Percentiles rank a stretch among this genome's conserved stretches.
Evolutionary conservation across 37 sponge, comb jelly and placozoan genomes (phyloP).

Genomic region (Chondrosia reniformis): DNA sequence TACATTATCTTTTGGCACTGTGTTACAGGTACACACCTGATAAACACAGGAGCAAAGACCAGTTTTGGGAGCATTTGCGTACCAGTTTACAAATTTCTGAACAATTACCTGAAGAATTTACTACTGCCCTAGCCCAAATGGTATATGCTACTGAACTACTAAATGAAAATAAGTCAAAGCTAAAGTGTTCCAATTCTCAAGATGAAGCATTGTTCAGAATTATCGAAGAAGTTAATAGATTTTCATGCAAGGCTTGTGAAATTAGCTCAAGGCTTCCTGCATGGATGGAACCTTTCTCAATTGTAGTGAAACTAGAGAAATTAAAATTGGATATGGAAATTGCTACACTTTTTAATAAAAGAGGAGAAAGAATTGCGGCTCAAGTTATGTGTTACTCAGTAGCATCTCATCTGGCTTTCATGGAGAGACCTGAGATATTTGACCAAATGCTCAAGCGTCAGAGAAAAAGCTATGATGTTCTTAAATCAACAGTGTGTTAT

Average conservation of each 20-base stretch:
- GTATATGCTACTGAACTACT: neutral
- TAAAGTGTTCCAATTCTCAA: no score
- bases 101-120: neutral
- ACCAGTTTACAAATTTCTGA: neutral
- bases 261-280: neutral
- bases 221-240: neutral
- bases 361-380: neutral
- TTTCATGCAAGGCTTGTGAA: neutral
- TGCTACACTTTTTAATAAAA: neutral
- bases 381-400: neutral
- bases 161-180: neutral
- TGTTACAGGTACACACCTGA: neutral
- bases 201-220: neutral
- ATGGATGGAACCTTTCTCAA: constrained; percentile 15
- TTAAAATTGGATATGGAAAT: constrained; percentile 1
- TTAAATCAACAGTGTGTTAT: no score
- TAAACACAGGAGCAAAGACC: no score
- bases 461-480: no score
- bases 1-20: constrained; percentile 11
- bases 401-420: neutral
- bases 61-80: neutral
- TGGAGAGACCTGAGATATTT: neutral
- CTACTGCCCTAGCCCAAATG: constrained; percentile 1
- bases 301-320: neutral
- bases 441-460: no score